phyloP scores from a whole-genome alignment of 2,113 vertebrate species.

The Burhinus bistriatus region DNA sequence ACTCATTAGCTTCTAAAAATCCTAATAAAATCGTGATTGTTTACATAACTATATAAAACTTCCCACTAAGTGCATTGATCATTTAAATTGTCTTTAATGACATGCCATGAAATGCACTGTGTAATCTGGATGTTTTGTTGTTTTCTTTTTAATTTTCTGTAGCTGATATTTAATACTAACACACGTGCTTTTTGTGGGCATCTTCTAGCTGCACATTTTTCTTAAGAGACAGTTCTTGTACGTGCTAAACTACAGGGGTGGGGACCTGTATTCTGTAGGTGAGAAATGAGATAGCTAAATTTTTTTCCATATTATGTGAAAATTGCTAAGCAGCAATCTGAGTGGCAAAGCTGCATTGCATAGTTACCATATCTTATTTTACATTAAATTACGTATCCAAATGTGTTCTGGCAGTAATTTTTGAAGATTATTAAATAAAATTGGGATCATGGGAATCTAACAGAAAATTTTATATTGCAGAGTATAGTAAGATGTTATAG shows the following conservation, averaged over 20 bases:
- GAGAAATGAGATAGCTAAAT: neutral
- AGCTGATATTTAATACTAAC: neutral
- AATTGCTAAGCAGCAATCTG: neutral
- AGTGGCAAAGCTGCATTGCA: neutral
- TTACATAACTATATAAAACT: neutral
- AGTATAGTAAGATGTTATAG: neutral
- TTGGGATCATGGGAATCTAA: neutral
- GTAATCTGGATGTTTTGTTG: neutral
- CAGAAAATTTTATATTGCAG: neutral
- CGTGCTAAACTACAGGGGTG: neutral
- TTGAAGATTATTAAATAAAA: neutral
- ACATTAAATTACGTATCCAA: neutral
- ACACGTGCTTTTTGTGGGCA: neutral
- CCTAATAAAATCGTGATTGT: neutral
- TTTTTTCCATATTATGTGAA: neutral
- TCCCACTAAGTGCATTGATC: neutral
- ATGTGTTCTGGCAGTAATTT: neutral
- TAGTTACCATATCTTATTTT: neutral
- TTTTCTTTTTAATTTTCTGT: neutral
- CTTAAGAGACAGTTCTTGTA: neutral
- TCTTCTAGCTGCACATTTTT: neutral
- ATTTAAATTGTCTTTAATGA: neutral
- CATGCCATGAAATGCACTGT: neutral
- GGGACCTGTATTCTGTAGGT: neutral
- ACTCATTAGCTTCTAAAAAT: conserved; percentile 21